phyloP scores from a whole-genome alignment of 2,888 invertebrate species.

The Dolichopus griseipennis region DNA sequence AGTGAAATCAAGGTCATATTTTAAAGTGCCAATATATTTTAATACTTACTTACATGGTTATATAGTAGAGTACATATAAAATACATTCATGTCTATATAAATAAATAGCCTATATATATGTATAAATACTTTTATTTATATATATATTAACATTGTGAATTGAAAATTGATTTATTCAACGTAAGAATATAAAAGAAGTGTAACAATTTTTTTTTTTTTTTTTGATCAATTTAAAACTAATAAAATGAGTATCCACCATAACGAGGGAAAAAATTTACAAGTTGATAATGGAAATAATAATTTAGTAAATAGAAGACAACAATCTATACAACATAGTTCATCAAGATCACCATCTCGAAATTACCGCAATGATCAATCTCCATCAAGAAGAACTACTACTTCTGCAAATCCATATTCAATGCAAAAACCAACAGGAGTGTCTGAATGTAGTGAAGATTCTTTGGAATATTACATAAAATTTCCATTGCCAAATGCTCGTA shows the following conservation, averaged over 20 bases:
- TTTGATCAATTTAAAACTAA: not conserved
- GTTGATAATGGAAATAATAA: not conserved
- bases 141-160: not conserved
- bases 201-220: too few relatives aligned
- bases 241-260: not conserved
- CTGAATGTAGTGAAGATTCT: slow-evolving; percentile 37
- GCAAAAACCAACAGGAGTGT: not conserved
- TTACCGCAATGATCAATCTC: not conserved
- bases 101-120: not conserved
- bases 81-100: not conserved
- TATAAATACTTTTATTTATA: too few relatives aligned
- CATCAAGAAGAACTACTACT: not conserved
- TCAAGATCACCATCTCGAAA: not conserved
- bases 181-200: not conserved
- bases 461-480: slow-evolving; percentile 57
- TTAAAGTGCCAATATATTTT: not conserved
- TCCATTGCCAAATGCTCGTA: slow-evolving; percentile 47
- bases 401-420: not conserved
- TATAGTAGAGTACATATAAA: too few relatives aligned
- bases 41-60: too few relatives aligned
- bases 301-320: slow-evolving; percentile 2
- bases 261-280: not conserved
- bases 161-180: not conserved
- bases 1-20: not conserved
- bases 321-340: not conserved